Conservation (phyloP, 2,888 invertebrate genomes). For the Acrocyrtus sp. region DNA sequence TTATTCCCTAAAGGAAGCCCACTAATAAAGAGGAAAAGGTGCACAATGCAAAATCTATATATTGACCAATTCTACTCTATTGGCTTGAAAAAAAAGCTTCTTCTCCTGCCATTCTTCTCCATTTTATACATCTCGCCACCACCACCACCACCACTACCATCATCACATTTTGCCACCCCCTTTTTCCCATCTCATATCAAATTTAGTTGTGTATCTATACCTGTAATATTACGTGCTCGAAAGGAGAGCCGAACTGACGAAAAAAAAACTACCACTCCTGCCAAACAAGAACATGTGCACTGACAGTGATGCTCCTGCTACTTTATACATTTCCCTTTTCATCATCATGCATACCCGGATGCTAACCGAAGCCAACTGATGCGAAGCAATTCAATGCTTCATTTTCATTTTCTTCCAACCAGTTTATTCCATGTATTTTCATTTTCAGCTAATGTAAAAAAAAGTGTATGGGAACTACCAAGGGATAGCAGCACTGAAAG, state of each 20-base stretch:
- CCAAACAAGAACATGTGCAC: no score
- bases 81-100: not conserved
- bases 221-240: not conserved
- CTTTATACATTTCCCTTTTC: not conserved
- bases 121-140: no score
- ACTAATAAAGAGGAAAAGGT: conserved; percentile 24
- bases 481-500: no score
- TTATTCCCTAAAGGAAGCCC: no score
- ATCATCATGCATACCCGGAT: not conserved
- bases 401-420: not conserved
- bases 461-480: no score
- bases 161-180: no score
- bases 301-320: no score
- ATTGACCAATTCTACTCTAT: conserved; percentile 41
- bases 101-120: no score
- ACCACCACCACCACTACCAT: no score
- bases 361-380: not conserved
- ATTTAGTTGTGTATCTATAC: not conserved
- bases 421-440: no score
- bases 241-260: not conserved
- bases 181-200: no score
- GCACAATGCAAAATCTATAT: conserved; percentile 47
- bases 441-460: no score
- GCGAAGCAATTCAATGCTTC: not conserved
- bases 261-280: not conserved